Evolutionary conservation across 2,113 vertebrate genomes (phyloP), one percentile per base, ranked within the genome.

Genomic region (Sterrhoptilus dennistouni): DNA sequence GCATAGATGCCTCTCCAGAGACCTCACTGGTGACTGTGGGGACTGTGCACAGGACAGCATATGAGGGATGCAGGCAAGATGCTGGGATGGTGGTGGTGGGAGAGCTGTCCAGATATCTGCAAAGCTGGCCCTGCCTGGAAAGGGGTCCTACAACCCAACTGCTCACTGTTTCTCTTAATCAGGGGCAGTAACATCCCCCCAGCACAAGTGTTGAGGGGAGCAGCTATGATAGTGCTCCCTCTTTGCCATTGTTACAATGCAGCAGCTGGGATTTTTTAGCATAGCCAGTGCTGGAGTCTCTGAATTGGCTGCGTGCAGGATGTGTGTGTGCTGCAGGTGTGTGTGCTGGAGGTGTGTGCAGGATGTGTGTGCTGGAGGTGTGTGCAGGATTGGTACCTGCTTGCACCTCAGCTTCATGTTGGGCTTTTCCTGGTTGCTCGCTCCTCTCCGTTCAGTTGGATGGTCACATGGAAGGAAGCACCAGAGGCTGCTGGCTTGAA

Each of bases 11-110:
- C 24, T 84, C 72, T 74, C 27, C 1, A 5, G 35, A 42, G 71
- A 54, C 54, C 38, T 93, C 54, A 11, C 23, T 50, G 68, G 15
- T 83, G 47, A 18, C 2, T 0, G 36, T 1, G 7, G 29, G 60
- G 27, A 50, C 25, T n/a, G 35, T 2, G 0, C 6, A 31, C 50
- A 45, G 47, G 42, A 11, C 0, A 0, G 47, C 35, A 49, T 4
- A 3, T 44, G n/a, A 91, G 76, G 38, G 23, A 18, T 50, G 29
- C n/a, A 29, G 68, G 56, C 4, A 2, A 40, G 21, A 18, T 57
- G 33, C 36, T 65, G 69, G 52, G 12, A 5, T 20, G 17, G 8
- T 82, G 49, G 17, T 42, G 27, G 8, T 71, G 38, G 47, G 29
- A 78, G 44, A 54, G 38, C 75, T 36, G 10, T n/a, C 47, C 28